Conservation (phyloP, 2,888 invertebrate genomes). For the Ditylenchus weischeri region DNA sequence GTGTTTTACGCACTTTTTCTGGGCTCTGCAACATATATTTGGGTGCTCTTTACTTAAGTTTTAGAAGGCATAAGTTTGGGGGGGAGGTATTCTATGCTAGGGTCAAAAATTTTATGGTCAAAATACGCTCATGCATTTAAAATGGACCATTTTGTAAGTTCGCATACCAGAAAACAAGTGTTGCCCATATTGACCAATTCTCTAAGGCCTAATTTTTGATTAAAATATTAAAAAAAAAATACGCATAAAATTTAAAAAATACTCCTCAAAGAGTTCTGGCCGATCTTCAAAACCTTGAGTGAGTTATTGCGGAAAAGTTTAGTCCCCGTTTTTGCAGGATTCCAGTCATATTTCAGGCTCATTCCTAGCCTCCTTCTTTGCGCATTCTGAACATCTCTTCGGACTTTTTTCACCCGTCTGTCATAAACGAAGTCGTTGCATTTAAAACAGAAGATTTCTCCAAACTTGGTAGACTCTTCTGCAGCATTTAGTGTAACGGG, state of each 20-base stretch:
- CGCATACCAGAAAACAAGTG: conserved; percentile 89
- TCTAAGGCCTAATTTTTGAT: conserved; percentile 69
- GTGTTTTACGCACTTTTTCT: too few species aligned
- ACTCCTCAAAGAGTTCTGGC: conserved; percentile 21
- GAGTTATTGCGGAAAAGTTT: conserved; percentile 24
- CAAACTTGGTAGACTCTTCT: conserved; percentile 37
- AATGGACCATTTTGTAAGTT: too few species aligned
- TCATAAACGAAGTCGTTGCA: conserved; percentile 92
- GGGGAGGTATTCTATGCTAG: too few species aligned
- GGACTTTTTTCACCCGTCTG: conserved; percentile 31
- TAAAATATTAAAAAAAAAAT: background rate
- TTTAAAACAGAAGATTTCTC: conserved; percentile 73
- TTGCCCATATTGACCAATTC: conserved; percentile 92
- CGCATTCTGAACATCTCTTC: conserved; percentile 71
- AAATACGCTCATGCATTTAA: too few species aligned
- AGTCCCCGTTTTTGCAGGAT: conserved; percentile 33
- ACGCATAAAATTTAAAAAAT: background rate
- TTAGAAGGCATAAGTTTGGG: too few species aligned
- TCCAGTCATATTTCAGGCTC: conserved; percentile 34
- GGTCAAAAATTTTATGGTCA: too few species aligned
- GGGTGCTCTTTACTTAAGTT: too few species aligned
- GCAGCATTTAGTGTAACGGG: too few species aligned
- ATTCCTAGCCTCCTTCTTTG: conserved; percentile 30
- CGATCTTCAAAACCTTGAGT: conserved; percentile 11
- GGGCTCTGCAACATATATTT: too few species aligned